These are phyloP conservation scores for Catocala nupta DNA, from an alignment of 2,888 invertebrate genomes.

Conservation along the genomic window DNA sequence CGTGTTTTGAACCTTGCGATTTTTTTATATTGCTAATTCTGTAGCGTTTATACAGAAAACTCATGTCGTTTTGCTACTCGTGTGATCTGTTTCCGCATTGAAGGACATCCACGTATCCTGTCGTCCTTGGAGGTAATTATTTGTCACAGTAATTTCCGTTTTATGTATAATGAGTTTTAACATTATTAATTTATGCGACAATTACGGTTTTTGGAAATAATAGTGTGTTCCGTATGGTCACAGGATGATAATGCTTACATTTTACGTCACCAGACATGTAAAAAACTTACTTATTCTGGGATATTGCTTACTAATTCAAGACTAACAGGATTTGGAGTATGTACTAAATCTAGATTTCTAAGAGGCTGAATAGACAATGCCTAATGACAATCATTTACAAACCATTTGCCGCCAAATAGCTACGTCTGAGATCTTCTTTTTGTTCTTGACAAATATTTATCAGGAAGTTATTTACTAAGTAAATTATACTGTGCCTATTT, in stretches of 20 bases:
- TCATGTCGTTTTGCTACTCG: constrained; percentile 26
- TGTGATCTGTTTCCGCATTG: constrained; percentile 33
- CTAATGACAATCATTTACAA: constrained; percentile 20
- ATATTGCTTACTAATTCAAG: constrained; percentile 3
- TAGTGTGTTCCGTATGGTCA: constrained; percentile 26
- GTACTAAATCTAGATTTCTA: not conserved
- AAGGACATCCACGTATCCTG: constrained; percentile 34
- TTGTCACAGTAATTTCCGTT: constrained; percentile 27
- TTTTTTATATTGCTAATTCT: constrained; percentile 60
- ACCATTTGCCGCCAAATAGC: constrained; percentile 37
- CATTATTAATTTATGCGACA: constrained; percentile 52
- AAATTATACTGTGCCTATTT: not conserved
- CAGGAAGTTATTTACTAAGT: too few relatives aligned
- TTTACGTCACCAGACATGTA: not conserved
- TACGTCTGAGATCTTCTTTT: constrained; percentile 1
- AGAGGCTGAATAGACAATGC: constrained; percentile 11
- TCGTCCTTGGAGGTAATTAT: constrained; percentile 52
- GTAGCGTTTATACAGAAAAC: constrained; percentile 24
- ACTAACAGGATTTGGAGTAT: constrained; percentile 7
- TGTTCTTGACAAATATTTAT: not conserved
- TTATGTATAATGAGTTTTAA: constrained; percentile 28
- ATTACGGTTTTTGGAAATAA: constrained; percentile 45
- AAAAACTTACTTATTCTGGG: not conserved
- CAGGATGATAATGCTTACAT: constrained; percentile 2
- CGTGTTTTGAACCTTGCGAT: constrained; percentile 65